A percentile compares a stretch with the other conserved stretches of the same genome.
phyloP scores from a whole-genome alignment of 2,888 invertebrate species.

The Caenorhabditis imperialis region DNA sequence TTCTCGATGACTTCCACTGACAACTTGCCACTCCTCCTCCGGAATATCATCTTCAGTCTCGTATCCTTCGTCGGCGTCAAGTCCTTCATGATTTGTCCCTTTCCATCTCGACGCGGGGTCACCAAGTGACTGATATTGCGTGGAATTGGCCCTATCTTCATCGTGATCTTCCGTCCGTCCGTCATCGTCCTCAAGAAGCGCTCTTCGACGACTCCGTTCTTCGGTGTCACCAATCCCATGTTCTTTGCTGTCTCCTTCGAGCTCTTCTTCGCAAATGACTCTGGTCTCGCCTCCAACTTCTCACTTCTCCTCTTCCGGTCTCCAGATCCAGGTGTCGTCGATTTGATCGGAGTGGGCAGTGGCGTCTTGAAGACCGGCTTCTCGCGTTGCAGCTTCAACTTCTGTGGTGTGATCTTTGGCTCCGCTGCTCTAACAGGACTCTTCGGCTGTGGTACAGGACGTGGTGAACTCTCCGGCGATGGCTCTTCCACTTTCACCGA shows the following conservation, averaged over 20 bases:
- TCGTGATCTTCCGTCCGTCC: constrained; percentile 13
- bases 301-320: constrained; percentile 25
- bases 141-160: constrained; percentile 29
- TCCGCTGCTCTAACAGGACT: too few species aligned
- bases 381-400: too few species aligned
- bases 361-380: constrained; percentile 24
- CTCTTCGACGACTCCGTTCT: constrained; percentile 4
- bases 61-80: constrained; percentile 21
- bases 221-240: constrained; percentile 18
- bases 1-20: constrained; percentile 23
- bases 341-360: constrained; percentile 3
- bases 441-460: neutral
- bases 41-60: constrained; percentile 32
- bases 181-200: constrained; percentile 24
- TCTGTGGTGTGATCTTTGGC: too few species aligned
- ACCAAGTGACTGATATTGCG: constrained; percentile 30
- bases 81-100: constrained; percentile 27
- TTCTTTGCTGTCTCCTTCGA: neutral
- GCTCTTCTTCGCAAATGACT: neutral
- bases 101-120: constrained; percentile 33
- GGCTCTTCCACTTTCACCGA: constrained; percentile 7
- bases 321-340: neutral
- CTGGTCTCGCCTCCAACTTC: constrained; percentile 9
- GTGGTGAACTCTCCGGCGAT: constrained; percentile 12
- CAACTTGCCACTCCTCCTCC: constrained; percentile 9